Evolutionary conservation across 2,888 invertebrate species (phyloP), one percentile per base, ranked within the genome.

Genomic region (Horisme vitalbata): DNA sequence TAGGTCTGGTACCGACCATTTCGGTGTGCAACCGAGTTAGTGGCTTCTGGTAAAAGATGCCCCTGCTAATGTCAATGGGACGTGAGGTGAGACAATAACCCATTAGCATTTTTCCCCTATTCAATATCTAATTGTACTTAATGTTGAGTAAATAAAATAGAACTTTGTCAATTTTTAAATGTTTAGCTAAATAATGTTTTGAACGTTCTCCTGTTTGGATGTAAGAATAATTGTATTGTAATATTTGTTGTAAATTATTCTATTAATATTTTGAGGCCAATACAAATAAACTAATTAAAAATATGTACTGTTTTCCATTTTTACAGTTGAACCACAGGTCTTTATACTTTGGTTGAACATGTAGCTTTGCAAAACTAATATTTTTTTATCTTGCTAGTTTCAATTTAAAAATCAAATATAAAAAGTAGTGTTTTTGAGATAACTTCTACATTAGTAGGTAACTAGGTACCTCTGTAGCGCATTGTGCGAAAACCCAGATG

Each of bases 81-180:
- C n/a, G n/a, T n/a, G n/a, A n/a, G n/a, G 4, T 26, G 23, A 34
- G 34, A 26, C 20, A 41, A 32, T 28, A 33, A 32, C 13, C 41
- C 15, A 37, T 24, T 43, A 47, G 39, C 11, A 24, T 23, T 28
- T 34, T n/a, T n/a, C 32, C 13, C 44, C 21, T 36, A 23, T 49
- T 36, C 35, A 31, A 38, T 30, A 30, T 11, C 26, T n/a, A n/a
- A 28, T 26, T 35, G 27, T 7, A 7, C 28, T n/a, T 33, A 41
- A 41, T 39, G 38, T 38, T 35, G 27, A 37, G 18, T 46, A 54
- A 52, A 61, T 46, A 55, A 52, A 61, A 60, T 60, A 56, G 59
- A 55, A 81, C 77, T 76, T 82, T 81, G 87, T 86, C 87, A 88
- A 88, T 87, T 88, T 84, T 75, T 77, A 83, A 84, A 84, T 79